Percentiles rank a stretch among this genome's conserved stretches.
phyloP scores from a whole-genome alignment of 2,888 invertebrate species.

The Neoaliturus tenellus region DNA sequence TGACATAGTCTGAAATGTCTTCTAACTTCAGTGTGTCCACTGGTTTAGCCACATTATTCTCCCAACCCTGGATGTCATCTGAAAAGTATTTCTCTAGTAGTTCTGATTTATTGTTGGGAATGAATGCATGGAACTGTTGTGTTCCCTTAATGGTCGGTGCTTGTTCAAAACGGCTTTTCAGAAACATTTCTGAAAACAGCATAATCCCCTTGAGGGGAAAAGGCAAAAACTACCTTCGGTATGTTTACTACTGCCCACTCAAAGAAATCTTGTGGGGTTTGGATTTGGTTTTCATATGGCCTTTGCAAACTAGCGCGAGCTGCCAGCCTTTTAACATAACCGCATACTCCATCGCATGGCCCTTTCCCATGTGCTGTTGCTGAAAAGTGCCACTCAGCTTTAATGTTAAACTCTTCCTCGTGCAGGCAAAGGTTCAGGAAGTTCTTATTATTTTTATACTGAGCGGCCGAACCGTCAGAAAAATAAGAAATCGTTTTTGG shows the following conservation, averaged over 20 bases:
- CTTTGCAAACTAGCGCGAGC: constrained; percentile 60
- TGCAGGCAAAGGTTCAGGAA: constrained; percentile 65
- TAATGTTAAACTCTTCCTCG: constrained; percentile 44
- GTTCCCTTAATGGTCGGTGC: background rate
- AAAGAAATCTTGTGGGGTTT: constrained; percentile 10
- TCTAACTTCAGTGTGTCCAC: background rate
- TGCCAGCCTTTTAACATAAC: constrained; percentile 61
- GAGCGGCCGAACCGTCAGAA: constrained; percentile 63
- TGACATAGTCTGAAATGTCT: background rate
- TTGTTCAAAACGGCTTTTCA: background rate
- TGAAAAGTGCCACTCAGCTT: constrained; percentile 62
- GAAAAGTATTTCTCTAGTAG: background rate
- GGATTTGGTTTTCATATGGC: background rate
- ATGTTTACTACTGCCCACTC: constrained; percentile 33
- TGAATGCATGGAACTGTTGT: background rate
- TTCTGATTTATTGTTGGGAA: background rate
- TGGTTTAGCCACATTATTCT: background rate
- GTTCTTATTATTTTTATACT: constrained; percentile 68
- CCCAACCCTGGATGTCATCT: background rate
- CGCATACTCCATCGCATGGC: constrained; percentile 61
- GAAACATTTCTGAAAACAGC: background rate
- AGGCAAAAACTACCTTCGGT: background rate
- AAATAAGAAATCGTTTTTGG: constrained; percentile 28
- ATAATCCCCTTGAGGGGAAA: background rate
- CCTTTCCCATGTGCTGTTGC: constrained; percentile 61